Conservation (phyloP, 2,113 vertebrate species). For the Triplophysa rosa region DNA sequence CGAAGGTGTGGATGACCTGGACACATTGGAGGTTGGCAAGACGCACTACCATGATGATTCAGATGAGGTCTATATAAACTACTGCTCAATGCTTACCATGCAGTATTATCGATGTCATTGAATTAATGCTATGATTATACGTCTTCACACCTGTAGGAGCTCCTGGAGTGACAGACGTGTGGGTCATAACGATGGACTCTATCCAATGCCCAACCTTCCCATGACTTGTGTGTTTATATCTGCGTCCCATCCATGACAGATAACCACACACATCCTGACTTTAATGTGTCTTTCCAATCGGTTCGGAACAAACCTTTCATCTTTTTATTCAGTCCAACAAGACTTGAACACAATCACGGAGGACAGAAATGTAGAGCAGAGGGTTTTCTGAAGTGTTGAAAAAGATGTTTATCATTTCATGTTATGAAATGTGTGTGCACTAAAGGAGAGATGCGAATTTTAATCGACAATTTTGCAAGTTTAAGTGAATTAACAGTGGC, state of each 20-base stretch:
- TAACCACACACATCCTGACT: neutral
- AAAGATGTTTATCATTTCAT: neutral
- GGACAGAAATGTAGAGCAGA: conserved; percentile 4
- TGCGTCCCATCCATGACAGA: neutral
- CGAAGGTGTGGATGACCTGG: conserved; percentile 79
- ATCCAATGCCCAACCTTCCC: conserved; percentile 33
- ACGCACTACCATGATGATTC: conserved; percentile 85
- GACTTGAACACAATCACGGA: neutral
- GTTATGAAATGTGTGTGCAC: neutral
- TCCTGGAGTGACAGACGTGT: conserved; percentile 32
- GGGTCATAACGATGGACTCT: neutral
- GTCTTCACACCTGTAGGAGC: conserved; percentile 41
- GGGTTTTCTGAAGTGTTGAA: conserved; percentile 18
- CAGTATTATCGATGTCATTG: neutral
- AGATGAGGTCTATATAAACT: conserved; percentile 79
- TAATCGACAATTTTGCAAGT: neutral
- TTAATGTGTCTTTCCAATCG: neutral
- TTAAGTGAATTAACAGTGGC: neutral
- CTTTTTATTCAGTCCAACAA: conserved; percentile 4
- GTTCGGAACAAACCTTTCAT: conserved; percentile 15
- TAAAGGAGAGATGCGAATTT: neutral
- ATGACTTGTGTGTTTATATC: conserved; percentile 5
- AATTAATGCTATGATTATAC: neutral
- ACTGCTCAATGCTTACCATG: neutral
- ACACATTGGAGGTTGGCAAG: conserved; percentile 70